Conservation (phyloP, 2,113 vertebrate genomes). For the Plestiodon gilberti region DNA sequence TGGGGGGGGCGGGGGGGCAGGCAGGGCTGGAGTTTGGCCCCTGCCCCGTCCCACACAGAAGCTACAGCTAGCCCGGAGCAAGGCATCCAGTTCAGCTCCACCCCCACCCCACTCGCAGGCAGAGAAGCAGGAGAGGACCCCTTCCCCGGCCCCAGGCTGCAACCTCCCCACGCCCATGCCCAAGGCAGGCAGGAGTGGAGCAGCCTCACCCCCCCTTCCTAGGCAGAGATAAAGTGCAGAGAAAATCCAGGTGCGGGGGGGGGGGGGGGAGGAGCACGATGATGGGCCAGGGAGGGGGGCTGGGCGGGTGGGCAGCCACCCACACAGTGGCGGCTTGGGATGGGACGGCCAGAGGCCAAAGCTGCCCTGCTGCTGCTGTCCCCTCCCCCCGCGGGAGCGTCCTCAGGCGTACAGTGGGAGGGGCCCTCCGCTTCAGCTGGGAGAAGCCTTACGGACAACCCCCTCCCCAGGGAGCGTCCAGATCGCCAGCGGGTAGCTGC, state of each 20-base stretch:
- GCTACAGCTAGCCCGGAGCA: background rate
- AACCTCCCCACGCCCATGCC: background rate
- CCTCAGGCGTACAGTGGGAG: too few species aligned
- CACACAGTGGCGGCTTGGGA: too few species aligned
- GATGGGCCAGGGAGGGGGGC: background rate
- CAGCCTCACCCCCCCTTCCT: background rate
- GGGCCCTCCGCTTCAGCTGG: too few species aligned
- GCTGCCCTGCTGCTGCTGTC: background rate
- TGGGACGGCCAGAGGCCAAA: background rate
- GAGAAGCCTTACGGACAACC: background rate
- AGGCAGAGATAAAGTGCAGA: conserved; percentile 37
- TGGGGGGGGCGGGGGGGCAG: background rate
- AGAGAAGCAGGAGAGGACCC: too few species aligned
- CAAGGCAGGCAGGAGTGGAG: background rate
- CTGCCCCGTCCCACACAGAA: background rate
- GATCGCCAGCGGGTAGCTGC: background rate
- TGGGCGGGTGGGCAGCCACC: background rate
- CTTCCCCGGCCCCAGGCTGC: background rate
- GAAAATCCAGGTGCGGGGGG: background rate
- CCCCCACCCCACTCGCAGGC: too few species aligned
- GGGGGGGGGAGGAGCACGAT: too few species aligned
- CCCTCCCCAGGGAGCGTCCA: conserved; percentile 23
- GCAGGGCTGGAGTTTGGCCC: too few species aligned
- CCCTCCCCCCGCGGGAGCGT: background rate
- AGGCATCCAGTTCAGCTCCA: too few species aligned